Evolutionary conservation across 2,888 invertebrate species (phyloP).

Genomic region (Trachelus tabidus): DNA sequence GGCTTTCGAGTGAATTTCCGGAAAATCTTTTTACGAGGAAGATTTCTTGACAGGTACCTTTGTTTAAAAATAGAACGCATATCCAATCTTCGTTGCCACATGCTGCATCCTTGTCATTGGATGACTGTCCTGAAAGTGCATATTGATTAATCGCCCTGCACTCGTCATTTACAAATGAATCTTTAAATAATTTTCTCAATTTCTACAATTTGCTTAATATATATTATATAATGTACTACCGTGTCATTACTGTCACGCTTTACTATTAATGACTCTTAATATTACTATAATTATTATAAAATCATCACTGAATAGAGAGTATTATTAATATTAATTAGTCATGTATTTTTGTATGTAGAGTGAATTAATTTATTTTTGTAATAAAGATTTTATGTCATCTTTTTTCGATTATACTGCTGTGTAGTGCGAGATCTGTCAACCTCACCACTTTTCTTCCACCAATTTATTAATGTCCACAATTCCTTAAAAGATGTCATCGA

Average conservation of each 20-base stretch:
- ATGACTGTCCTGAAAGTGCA: background rate
- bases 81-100: background rate
- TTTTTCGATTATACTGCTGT: slow-evolving; percentile 10
- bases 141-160: background rate
- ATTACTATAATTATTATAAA: slow-evolving; percentile 31
- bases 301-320: slow-evolving; percentile 59
- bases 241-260: slow-evolving; percentile 33
- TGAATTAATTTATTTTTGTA: slow-evolving; percentile 63
- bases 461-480: too few species aligned
- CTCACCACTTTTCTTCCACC: background rate
- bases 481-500: too few species aligned
- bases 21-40: background rate
- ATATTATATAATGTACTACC: slow-evolving; percentile 32
- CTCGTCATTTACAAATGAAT: background rate
- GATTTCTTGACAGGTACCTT: background rate
- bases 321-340: slow-evolving; percentile 60
- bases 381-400: slow-evolving; percentile 48
- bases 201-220: slow-evolving; percentile 17
- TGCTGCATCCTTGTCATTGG: background rate
- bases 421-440: background rate
- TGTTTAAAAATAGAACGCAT: background rate
- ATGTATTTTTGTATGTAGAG: slow-evolving; percentile 61
- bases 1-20: background rate
- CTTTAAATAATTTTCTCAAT: background rate
- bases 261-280: slow-evolving; percentile 25